Evolutionary conservation across 2,113 vertebrate genomes (phyloP).

Genomic region (Oxyura jamaicensis): DNA sequence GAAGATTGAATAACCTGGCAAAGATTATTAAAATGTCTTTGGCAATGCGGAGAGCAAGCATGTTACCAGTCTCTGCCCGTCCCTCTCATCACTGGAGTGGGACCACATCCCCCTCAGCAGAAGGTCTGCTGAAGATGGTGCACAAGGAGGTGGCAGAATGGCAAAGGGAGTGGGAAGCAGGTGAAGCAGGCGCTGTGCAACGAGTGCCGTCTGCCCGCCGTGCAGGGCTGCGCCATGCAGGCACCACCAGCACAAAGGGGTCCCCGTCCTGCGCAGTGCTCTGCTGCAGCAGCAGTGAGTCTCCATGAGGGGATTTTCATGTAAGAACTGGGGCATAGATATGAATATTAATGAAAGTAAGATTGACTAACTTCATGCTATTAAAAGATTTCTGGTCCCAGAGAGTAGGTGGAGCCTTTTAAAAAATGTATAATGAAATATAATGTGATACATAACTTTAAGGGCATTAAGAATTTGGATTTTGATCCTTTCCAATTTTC

Average conservation of each 20-base stretch:
- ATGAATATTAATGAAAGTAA: constrained; percentile 68
- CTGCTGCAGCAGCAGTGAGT: background rate
- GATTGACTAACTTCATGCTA: constrained; percentile 62
- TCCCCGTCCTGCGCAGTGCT: background rate
- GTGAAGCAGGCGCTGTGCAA: background rate
- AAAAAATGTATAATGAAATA: constrained; percentile 33
- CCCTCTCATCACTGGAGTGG: background rate
- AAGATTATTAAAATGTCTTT: constrained; percentile 2
- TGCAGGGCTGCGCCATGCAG: fast-evolving
- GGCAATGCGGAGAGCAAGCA: background rate
- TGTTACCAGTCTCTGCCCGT: background rate
- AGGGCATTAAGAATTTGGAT: background rate
- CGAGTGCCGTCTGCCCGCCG: background rate
- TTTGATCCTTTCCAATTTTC: constrained; percentile 4
- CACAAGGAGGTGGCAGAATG: background rate
- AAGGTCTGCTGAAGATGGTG: background rate
- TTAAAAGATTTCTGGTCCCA: constrained; percentile 51
- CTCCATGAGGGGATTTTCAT: constrained; percentile 22
- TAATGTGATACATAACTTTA: background rate
- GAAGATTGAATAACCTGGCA: background rate
- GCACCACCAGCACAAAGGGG: background rate
- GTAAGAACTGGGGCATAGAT: constrained; percentile 45
- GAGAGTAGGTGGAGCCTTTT: constrained; percentile 41
- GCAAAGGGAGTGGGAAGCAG: background rate
- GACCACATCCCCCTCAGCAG: background rate